Evolutionary conservation across 2,888 invertebrate species (phyloP), one percentile per base, ranked within the genome.

Genomic region (Eustalomyia histrio): DNA sequence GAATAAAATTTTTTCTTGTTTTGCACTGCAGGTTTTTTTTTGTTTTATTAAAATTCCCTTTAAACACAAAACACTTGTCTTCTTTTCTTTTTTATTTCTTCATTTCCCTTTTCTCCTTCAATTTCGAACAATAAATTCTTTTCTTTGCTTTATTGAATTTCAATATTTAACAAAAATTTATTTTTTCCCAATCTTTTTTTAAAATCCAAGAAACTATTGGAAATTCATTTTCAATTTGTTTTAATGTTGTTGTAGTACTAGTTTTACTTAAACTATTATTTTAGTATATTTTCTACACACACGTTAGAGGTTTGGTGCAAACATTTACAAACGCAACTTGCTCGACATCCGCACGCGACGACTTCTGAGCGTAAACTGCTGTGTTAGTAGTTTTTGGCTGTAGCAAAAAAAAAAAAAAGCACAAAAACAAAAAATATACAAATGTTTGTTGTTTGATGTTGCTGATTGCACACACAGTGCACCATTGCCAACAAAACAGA

Each of bases 291-390:
- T 69, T 53, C 43, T 64, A 14, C 55, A 55, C 75, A 69, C 71
- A 65, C 75, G 69, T 64, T 69, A 29, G 29, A 52, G 12, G n/a
- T 14, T 24, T 47, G 29, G 21, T 52, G 39, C 57, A 79, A 64
- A 68, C 72, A 63, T 67, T 53, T 24, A 76, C 73, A 80, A 76
- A 63, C 35, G 43, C 76, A 39, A 64, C 58, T 57, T 57, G 24
- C 50, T 55, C 75, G 14, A 76, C 58, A 81, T 83, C 83, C 83
- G 79, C 75, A 81, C 83, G 69, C 83, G 73, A 73, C 81, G 83
- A 79, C 72, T 75, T 81, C 81, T 80, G 75, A 81, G 55, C 78
- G 79, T 74, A 83, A 75, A 83, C 79, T 83, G 80, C 33, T 69
- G 52, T 58, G 57, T 43, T 60, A 72, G 71, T 60, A 53, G 76